phyloP scores from a whole-genome alignment of 2,113 vertebrate species.

The Centrocercus urophasianus region DNA sequence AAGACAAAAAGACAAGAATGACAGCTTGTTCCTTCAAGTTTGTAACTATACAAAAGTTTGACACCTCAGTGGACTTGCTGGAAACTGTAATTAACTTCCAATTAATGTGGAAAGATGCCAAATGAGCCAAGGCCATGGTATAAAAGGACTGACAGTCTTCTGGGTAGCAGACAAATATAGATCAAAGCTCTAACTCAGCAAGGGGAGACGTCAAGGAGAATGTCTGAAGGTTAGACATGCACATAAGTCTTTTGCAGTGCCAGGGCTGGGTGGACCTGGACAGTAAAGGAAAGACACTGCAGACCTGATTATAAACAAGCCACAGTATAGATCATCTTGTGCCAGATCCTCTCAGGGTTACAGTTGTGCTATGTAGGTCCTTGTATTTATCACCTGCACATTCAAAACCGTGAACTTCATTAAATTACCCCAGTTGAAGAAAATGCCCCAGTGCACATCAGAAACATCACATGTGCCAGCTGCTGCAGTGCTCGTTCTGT shows the following conservation, averaged over 20 bases:
- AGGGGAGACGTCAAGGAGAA: background rate
- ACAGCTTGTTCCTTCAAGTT: background rate
- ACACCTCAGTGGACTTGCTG: background rate
- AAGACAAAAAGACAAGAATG: background rate
- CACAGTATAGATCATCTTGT: background rate
- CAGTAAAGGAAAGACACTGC: background rate
- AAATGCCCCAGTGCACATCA: background rate
- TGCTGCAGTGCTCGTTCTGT: background rate
- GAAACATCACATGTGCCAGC: background rate
- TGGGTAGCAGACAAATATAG: conserved; percentile 15
- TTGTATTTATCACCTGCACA: background rate
- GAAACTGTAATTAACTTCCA: conserved; percentile 48
- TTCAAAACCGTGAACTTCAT: background rate
- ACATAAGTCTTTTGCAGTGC: background rate
- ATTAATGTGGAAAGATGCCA: conserved; percentile 37
- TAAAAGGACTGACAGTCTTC: conserved; percentile 18
- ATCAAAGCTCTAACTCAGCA: background rate
- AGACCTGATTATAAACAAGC: background rate
- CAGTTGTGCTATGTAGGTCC: background rate
- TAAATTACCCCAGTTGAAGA: background rate
- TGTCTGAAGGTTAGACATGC: background rate
- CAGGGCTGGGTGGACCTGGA: fast-evolving
- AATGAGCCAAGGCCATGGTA: background rate
- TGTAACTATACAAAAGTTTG: background rate
- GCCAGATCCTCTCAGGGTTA: background rate